Evolutionary conservation across 2,888 invertebrate genomes (phyloP), one percentile per base, ranked within the genome.

Genomic region (Hydriomena furcata): DNA sequence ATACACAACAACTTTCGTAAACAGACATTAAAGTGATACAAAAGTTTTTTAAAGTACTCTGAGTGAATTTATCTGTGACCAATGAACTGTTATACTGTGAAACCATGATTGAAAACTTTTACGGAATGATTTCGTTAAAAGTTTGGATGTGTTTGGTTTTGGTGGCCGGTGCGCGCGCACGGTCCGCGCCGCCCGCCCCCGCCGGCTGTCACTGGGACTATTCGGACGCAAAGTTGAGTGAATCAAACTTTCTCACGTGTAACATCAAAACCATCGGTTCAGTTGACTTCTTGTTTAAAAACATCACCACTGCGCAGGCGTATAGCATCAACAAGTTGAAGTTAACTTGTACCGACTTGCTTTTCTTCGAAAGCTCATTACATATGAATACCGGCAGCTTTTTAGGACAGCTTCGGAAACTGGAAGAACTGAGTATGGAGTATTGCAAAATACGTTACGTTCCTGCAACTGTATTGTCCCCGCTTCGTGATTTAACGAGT

Each of bases 361-460:
- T 94, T 65, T 94, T 94, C 85, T 94, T 94, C 70, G 95, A 95
- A 79, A 94, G 94, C 71, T 93, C 94, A 30, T 79, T 94, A 61
- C 94, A 94, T 65, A 91, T 93, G 78, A 91, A 91, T 58, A 89
- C 86, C 35, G 91, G 90, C 59, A 91, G 91, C 67, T 94, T 94
- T 83, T 85, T 94, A 64, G 91, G 92, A 40, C 91, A 92, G 50
- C 85, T 95, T 61, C 76, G 94, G 91, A 80, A 93, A 92, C 82
- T 96, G 92, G 91, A 95, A 92, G 91, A 93, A 93, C 68, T 93
- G 92, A 68, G 92, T 91, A 91, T 96, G 73, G 95, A 95, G 61
- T 93, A 92, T 75, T 96, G 96, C 82, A 95, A 95, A 84, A 93
- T 96, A 66, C 93, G 94, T 53, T 93, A 93, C 75, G 91, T 96